Evolutionary conservation across 1,140 invertebrate species (phyloP).

Genomic region (Heliconius melpomene): DNA sequence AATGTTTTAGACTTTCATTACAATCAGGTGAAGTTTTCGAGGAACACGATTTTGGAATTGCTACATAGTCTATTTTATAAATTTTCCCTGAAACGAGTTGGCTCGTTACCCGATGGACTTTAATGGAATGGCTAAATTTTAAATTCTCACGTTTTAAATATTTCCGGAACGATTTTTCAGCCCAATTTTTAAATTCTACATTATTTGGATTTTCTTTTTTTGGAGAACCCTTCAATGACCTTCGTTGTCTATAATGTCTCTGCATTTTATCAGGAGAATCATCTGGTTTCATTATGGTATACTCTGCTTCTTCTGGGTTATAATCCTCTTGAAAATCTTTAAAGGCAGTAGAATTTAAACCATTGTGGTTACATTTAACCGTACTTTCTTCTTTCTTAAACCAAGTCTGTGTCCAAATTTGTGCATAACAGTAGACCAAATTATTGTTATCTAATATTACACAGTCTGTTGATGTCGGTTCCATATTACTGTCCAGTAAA

Average conservation of each 20-base stretch:
- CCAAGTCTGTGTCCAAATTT: slow-evolving; percentile 39
- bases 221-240: slow-evolving; percentile 27
- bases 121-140: slow-evolving; percentile 50
- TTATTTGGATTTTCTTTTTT: slow-evolving; percentile 49
- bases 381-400: slow-evolving; percentile 21
- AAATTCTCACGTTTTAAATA: slow-evolving; percentile 45
- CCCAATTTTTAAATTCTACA: slow-evolving; percentile 51
- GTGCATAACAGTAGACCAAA: slow-evolving; percentile 33
- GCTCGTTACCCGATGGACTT: slow-evolving; percentile 51
- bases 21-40: slow-evolving; percentile 23
- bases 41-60: slow-evolving; percentile 44
- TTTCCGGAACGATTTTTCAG: slow-evolving; percentile 54
- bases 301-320: not conserved
- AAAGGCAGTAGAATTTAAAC: not conserved
- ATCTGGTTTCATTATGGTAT: not conserved
- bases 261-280: not conserved
- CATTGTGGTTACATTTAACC: slow-evolving; percentile 23
- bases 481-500: slow-evolving; percentile 15
- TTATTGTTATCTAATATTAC: slow-evolving; percentile 6
- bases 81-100: slow-evolving; percentile 51
- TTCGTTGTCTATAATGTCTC: slow-evolving; percentile 10
- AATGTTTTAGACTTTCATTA: slow-evolving; percentile 31
- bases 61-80: slow-evolving; percentile 57
- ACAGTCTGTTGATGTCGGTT: slow-evolving; percentile 10
- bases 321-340: slow-evolving; percentile 9